Evolutionary conservation across 2,888 invertebrate genomes (phyloP), one percentile per base, ranked within the genome.

Genomic region (Sinelater perroti): DNA sequence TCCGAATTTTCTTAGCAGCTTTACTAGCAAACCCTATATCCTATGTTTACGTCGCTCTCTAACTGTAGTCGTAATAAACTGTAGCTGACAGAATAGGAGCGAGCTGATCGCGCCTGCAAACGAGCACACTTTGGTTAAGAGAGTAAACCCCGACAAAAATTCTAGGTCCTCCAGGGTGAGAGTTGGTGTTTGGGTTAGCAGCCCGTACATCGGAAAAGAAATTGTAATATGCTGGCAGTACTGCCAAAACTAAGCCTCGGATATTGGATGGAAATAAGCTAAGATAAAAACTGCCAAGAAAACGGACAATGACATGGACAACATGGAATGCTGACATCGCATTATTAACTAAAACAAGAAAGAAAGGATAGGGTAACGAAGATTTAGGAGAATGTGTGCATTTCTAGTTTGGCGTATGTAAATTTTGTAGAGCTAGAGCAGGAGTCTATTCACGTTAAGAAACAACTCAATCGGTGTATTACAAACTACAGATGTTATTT

Each of bases 21-120:
- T 3, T 30, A 8, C 30, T 30, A 30, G 30, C 30, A 30, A 30
- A 30, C 11, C 30, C 30, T 30, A 30, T 4, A 10, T 30, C 30
- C 30, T 30, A 30, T 11, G 30, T 30, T 30, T n/a, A 4, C 30
- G 30, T n/a, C 30, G 30, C 30, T 30, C 30, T 30, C 30, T 30
- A 11, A 30, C 30, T 30, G 5, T 30, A 30, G 30, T 30, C 30
- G 30, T 30, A 30, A 30, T 8, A 30, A 11, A 30, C 30, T 30
- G 3, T 4, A 30, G 8, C 3, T 4, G 11, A 30, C 30, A 30
- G 30, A 11, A 30, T 4, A 11, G 30, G 30, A 11, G 30, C 30
- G 30, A 30, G 30, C n/a, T n/a, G n/a, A n/a, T n/a, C n/a, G n/a
- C n/a, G n/a, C n/a, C n/a, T n/a, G n/a, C n/a, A n/a, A n/a, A n/a